Conservation (phyloP, 2,888 invertebrate genomes). For the Nomada ruficornis region DNA sequence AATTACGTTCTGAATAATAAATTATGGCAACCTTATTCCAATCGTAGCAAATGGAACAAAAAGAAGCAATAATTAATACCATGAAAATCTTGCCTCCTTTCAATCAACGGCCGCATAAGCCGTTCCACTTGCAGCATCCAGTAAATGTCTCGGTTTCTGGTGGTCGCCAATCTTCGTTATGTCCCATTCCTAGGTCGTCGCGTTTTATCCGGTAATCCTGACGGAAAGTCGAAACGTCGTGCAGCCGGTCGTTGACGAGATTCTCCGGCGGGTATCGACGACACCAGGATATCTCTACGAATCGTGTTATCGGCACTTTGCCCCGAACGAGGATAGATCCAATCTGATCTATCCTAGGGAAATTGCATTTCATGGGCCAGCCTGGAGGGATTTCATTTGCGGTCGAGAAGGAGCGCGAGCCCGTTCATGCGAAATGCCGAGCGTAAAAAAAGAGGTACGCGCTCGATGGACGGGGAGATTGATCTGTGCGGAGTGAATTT, state of each 20-base stretch:
- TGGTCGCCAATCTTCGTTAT: not conserved
- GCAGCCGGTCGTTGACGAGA: slow-evolving; percentile 28
- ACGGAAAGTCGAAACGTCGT: slow-evolving; percentile 50
- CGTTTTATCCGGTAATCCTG: slow-evolving; percentile 41
- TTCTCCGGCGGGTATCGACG: slow-evolving; percentile 34
- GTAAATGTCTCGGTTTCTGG: not conserved
- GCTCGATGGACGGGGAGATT: too few relatives aligned
- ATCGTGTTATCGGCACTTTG: slow-evolving; percentile 63
- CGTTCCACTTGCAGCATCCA: not conserved
- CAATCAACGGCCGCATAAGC: not conserved
- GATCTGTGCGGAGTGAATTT: too few relatives aligned
- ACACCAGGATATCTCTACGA: slow-evolving; percentile 60
- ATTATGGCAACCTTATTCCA: not conserved
- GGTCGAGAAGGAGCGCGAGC: not conserved
- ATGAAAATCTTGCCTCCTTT: slow-evolving; percentile 1
- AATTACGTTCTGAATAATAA: too few relatives aligned
- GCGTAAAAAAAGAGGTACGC: too few relatives aligned
- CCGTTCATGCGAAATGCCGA: not conserved
- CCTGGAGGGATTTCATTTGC: slow-evolving; percentile 31
- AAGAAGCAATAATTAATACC: too few relatives aligned
- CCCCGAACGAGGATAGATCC: slow-evolving; percentile 56
- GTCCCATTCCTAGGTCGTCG: not conserved
- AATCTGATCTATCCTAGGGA: slow-evolving; percentile 68
- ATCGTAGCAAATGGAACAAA: too few relatives aligned
- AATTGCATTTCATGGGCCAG: slow-evolving; percentile 59